Evolutionary conservation across 1,140 invertebrate genomes (phyloP).

Genomic region (Vanessa atalanta): DNA sequence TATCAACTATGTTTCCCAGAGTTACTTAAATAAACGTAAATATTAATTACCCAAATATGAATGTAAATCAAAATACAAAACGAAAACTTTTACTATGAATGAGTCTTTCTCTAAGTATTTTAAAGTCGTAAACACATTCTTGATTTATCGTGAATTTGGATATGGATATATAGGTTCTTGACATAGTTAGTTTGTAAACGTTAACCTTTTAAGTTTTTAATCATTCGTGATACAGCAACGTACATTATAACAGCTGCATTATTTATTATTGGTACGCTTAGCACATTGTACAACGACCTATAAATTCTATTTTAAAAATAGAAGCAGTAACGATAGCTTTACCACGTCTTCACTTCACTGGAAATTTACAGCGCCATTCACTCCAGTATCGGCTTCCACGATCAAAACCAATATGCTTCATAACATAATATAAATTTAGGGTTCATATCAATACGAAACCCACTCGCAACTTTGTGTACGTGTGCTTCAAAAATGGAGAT

Average conservation of each 20-base stretch:
- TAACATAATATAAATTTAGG: slow-evolving; percentile 5
- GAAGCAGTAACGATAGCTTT: neutral
- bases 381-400: neutral
- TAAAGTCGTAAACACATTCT: too few species aligned
- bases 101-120: too few species aligned
- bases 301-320: slow-evolving; percentile 4
- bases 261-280: neutral
- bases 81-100: too few species aligned
- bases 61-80: too few species aligned
- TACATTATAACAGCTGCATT: neutral
- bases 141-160: too few species aligned
- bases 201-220: neutral
- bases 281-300: neutral
- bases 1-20: too few species aligned
- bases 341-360: slow-evolving; percentile 3
- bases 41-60: too few species aligned
- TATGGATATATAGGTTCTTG: too few species aligned
- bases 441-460: neutral
- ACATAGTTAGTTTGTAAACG: too few species aligned
- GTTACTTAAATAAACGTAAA: too few species aligned
- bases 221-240: neutral
- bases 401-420: slow-evolving; percentile 2
- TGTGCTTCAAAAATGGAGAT: too few species aligned
- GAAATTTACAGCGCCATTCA: slow-evolving; percentile 3
- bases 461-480: neutral